These are phyloP conservation scores for Phrynocephalus guinanensis DNA, from an alignment of 2,797 vertebrate genomes.

Conservation along the genomic window DNA sequence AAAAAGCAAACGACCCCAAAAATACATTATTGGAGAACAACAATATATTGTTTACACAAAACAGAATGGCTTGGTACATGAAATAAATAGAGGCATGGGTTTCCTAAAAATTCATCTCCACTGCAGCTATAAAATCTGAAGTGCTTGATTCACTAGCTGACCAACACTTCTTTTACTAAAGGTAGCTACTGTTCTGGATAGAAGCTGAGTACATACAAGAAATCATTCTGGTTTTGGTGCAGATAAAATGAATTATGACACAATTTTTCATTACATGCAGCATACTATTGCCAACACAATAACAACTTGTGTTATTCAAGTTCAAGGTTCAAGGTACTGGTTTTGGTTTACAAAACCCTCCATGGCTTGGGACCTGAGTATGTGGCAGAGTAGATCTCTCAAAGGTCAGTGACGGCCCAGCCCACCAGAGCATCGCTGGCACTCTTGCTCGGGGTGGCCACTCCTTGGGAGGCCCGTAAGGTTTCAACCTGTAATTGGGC, in stretches of 20 bases:
- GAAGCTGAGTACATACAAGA: background rate
- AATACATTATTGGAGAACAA: constrained; percentile 23
- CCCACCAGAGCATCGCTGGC: too few relatives aligned
- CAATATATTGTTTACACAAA: background rate
- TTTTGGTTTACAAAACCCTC: too few relatives aligned
- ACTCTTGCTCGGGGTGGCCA: too few relatives aligned
- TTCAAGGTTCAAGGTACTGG: too few relatives aligned
- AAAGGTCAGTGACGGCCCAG: too few relatives aligned
- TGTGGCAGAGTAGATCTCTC: too few relatives aligned
- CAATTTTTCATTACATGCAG: background rate
- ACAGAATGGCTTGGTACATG: background rate
- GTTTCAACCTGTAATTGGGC: too few relatives aligned
- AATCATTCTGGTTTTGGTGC: too few relatives aligned
- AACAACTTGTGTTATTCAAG: background rate
- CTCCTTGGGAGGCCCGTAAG: too few relatives aligned
- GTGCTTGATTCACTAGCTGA: background rate
- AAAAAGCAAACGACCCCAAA: background rate
- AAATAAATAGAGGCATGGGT: constrained; percentile 16
- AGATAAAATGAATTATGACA: background rate
- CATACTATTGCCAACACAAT: background rate
- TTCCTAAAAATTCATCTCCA: background rate
- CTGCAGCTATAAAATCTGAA: background rate
- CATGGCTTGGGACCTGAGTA: too few relatives aligned
- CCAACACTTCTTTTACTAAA: background rate
- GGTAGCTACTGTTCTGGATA: background rate